These are phyloP conservation scores for Habrosyne pyritoides DNA, from an alignment of 2,888 invertebrate genomes.

Conservation along the genomic window DNA sequence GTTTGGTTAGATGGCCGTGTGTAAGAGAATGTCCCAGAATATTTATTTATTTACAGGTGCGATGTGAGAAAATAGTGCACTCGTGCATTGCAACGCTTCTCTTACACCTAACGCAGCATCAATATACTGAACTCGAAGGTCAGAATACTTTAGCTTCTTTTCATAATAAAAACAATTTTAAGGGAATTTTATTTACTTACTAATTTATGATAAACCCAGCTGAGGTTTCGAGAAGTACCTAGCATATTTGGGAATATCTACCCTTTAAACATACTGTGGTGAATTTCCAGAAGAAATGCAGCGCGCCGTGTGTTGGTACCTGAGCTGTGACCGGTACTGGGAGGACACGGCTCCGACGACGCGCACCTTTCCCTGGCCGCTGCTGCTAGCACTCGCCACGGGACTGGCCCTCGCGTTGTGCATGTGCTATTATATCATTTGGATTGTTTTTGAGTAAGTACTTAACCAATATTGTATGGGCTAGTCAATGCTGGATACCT, in stretches of 20 bases:
- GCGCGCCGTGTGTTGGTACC: conserved; percentile 94
- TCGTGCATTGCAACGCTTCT: conserved; percentile 93
- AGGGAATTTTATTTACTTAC: neutral
- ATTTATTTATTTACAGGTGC: conserved; percentile 57
- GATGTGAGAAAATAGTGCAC: conserved; percentile 90
- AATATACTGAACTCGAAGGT: conserved; percentile 95
- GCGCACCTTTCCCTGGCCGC: conserved; percentile 92
- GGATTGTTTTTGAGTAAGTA: conserved; percentile 96
- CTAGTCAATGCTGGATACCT: neutral
- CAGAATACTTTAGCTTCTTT: conserved; percentile 6
- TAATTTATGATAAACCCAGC: too few species aligned
- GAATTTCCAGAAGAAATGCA: conserved; percentile 90
- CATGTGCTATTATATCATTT: conserved; percentile 96
- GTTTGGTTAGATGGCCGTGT: too few species aligned
- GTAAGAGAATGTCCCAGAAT: too few species aligned
- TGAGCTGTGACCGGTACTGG: conserved; percentile 96
- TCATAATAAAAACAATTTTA: too few species aligned
- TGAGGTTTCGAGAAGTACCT: too few species aligned
- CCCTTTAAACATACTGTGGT: neutral
- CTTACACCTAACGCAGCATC: conserved; percentile 90
- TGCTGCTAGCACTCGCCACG: conserved; percentile 89
- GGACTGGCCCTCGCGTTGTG: conserved; percentile 92
- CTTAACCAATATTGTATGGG: neutral
- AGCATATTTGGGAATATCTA: too few species aligned
- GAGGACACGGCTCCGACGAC: conserved; percentile 90